These are phyloP conservation scores for Diogma glabrata DNA, from an alignment of 2,888 invertebrate species.

Conservation along the genomic window DNA sequence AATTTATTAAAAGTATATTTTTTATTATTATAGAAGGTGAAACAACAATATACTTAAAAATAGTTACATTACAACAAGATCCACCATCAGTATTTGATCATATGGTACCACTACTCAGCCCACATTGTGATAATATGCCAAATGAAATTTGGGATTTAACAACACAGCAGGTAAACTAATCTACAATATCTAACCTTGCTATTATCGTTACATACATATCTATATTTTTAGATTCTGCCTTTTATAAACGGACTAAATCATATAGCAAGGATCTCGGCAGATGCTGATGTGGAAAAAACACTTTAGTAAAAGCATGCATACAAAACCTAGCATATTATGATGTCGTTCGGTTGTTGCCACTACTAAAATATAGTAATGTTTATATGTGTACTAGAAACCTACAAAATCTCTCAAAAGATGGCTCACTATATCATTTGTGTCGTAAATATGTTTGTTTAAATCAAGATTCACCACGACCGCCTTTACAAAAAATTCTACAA, in stretches of 20 bases:
- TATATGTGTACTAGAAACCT: constrained; percentile 70
- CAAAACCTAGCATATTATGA: constrained; percentile 80
- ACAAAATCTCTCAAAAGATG: constrained; percentile 53
- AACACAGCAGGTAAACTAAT: constrained; percentile 73
- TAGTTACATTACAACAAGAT: constrained; percentile 68
- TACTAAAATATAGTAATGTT: constrained; percentile 76
- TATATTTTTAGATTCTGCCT: constrained; percentile 51
- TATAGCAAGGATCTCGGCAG: constrained; percentile 75
- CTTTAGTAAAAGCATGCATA: constrained; percentile 86
- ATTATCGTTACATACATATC: constrained; percentile 6
- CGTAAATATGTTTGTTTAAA: constrained; percentile 33
- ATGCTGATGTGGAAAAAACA: constrained; percentile 88
- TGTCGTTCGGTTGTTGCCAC: constrained; percentile 61
- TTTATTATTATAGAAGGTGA: constrained; percentile 53
- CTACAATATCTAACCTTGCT: neutral
- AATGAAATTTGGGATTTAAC: constrained; percentile 85
- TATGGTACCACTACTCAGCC: constrained; percentile 76
- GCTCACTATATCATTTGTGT: constrained; percentile 57
- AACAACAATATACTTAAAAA: constrained; percentile 81
- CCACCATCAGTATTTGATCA: constrained; percentile 74
- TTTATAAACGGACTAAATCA: constrained; percentile 90
- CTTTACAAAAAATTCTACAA: constrained; percentile 33
- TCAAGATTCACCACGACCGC: constrained; percentile 28
- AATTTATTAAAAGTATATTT: constrained; percentile 9
- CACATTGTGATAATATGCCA: constrained; percentile 49